Percentiles rank a stretch among this genome's conserved stretches.
Conservation (phyloP, 1,140 invertebrate species). For the Eriosoma lanigerum region DNA sequence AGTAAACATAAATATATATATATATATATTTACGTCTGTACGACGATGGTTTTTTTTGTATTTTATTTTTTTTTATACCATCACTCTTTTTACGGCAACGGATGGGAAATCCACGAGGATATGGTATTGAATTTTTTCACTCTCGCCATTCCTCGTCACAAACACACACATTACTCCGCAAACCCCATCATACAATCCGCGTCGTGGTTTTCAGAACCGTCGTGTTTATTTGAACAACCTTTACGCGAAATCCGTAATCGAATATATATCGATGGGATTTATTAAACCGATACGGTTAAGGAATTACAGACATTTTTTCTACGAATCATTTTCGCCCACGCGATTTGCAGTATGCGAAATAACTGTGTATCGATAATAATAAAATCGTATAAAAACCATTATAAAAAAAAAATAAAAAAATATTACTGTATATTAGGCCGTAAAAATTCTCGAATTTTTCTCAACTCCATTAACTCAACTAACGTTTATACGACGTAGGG, state of each 20-base stretch:
- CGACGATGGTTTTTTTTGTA: neutral
- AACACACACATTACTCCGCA: neutral
- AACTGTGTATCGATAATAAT: rapidly evolving
- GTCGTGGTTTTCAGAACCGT: neutral
- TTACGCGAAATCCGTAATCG: neutral
- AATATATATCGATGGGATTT: neutral
- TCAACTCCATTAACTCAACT: too few relatives aligned
- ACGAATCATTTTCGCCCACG: neutral
- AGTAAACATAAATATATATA: neutral
- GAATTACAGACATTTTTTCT: neutral
- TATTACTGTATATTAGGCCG: neutral
- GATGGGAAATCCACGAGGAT: neutral
- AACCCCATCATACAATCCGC: too few relatives aligned
- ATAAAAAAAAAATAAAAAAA: neutral
- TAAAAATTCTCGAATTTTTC: neutral
- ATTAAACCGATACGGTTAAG: neutral
- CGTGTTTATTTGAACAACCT: constrained; percentile 3
- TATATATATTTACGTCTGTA: neutral
- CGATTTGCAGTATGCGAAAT: too few relatives aligned
- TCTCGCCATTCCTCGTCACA: neutral
- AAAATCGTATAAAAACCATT: neutral
- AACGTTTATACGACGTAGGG: too few relatives aligned
- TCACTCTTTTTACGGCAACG: neutral
- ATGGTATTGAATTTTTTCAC: neutral
- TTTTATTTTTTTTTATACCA: too few relatives aligned